Base-by-base conservation (phyloP, 2,888 invertebrate genomes). In the Coremacera marginata region DNA sequence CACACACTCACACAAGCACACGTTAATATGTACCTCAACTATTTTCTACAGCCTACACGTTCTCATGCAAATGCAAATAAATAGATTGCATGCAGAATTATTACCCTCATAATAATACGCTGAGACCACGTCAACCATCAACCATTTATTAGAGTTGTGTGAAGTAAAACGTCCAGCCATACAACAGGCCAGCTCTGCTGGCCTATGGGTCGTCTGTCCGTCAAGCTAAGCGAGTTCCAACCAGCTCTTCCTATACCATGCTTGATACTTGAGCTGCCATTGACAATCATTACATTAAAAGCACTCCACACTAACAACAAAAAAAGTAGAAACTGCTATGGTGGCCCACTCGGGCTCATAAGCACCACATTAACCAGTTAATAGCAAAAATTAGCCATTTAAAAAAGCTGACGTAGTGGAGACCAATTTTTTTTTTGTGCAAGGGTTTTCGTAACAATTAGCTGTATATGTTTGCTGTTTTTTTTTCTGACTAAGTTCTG, bases 61-160 rank as follows among this genome's bases (percentile, higher is more conserved):
- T 62, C 49, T 44, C 72, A 68, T 49, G 44, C 60, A 62, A 72
- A 72, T 72, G 72, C 72, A 62, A 72, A 60, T 72, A 72, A 72
- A 72, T 44, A 49, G 72, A 72, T 72, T 62, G 72, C 72, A 72
- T 72, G 72, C 72, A 62, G 62, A 37, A 72, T 72, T 72, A 72
- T 72, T 72, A 62, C 60, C 44, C 62, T 37, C 31, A 37, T 72
- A 72, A 72, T 72, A 49, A 72, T 34, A 72, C 44, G 72, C 62
- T 60, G 72, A 27, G 72, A 60, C 72, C 71, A 72, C 62, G 60
- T 72, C 72, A 57, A 71, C 57, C 71, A 44, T 55, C 71, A 72
- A 72, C 72, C 72, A 49, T 62, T 60, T 72, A 72, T 72, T 72
- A 72, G 62, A 60, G 49, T 44, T 62, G 72, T 68, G 27, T 60